Conservation (phyloP, 2,113 vertebrate genomes). For the Rallus limicola region DNA sequence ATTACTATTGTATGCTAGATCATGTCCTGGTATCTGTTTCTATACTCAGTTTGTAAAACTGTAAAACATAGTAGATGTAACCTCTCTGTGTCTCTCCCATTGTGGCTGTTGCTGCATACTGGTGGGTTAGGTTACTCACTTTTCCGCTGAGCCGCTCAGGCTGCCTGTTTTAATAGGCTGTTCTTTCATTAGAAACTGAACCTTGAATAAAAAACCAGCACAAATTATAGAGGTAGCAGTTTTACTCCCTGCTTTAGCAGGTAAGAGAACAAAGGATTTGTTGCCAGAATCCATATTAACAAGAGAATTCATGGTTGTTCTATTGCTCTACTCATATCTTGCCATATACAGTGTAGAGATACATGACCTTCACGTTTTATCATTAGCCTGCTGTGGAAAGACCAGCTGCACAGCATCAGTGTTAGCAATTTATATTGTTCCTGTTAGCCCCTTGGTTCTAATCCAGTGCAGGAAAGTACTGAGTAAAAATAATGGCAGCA, state of each 20-base stretch:
- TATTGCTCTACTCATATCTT: not conserved
- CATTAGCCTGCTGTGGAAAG: not conserved
- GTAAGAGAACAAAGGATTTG: not conserved
- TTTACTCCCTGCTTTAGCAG: not conserved
- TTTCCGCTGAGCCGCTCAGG: not conserved
- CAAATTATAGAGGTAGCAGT: not conserved
- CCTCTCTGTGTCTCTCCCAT: conserved; percentile 50
- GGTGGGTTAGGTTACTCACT: conserved; percentile 56
- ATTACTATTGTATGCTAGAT: conserved; percentile 8
- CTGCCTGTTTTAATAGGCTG: conserved; percentile 23
- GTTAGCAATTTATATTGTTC: conserved; percentile 5
- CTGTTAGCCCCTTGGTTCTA: not conserved
- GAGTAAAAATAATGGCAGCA: not conserved
- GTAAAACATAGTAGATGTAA: conserved; percentile 56
- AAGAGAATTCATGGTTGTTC: not conserved
- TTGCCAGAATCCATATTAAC: not conserved
- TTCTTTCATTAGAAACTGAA: not conserved
- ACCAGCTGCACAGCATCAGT: conserved; percentile 8
- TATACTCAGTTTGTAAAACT: conserved; percentile 26
- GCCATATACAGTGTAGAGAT: not conserved
- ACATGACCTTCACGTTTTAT: not conserved
- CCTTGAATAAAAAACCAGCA: not conserved
- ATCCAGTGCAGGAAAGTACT: not conserved
- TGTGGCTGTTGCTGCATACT: conserved; percentile 48
- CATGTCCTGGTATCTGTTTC: conserved; percentile 54